Percentiles rank a stretch among this genome's conserved stretches.
These are phyloP conservation scores for Nansenia antarctica DNA, from an alignment of 2,113 vertebrate species.

Conservation along the genomic window DNA sequence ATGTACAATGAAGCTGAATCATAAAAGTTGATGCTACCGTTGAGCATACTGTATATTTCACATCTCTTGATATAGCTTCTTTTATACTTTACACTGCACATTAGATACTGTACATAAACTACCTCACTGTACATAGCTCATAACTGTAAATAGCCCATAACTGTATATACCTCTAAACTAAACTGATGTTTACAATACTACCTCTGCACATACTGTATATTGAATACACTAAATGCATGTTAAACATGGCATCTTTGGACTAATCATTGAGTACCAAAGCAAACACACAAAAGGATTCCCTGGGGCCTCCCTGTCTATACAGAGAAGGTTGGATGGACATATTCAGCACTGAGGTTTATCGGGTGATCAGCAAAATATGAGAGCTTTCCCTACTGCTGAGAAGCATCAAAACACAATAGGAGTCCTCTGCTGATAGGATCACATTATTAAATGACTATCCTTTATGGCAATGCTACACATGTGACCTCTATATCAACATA, in stretches of 20 bases:
- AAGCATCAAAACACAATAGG: slow-evolving; percentile 19
- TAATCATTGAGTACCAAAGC: neutral
- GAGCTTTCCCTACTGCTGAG: neutral
- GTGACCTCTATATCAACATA: slow-evolving; percentile 41
- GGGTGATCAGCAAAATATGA: slow-evolving; percentile 23
- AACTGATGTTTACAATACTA: no score
- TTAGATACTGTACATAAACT: no score
- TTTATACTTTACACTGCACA: no score
- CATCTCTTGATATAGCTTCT: no score
- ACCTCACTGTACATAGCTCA: no score
- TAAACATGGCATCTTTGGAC: neutral
- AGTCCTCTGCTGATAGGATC: neutral
- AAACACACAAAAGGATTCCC: neutral
- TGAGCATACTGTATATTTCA: no score
- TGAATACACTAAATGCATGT: no score
- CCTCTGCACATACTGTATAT: no score
- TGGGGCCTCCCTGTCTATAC: slow-evolving; percentile 1
- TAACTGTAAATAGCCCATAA: no score
- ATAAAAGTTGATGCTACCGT: no score
- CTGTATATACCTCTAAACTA: no score
- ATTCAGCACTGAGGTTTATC: slow-evolving; percentile 1
- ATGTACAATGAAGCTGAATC: no score
- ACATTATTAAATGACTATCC: slow-evolving; percentile 31
- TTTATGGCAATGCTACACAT: slow-evolving; percentile 29
- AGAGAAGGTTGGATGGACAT: neutral